Evolutionary conservation across 2,113 vertebrate genomes (phyloP).

Genomic region (Himantopus leucocephalus): DNA sequence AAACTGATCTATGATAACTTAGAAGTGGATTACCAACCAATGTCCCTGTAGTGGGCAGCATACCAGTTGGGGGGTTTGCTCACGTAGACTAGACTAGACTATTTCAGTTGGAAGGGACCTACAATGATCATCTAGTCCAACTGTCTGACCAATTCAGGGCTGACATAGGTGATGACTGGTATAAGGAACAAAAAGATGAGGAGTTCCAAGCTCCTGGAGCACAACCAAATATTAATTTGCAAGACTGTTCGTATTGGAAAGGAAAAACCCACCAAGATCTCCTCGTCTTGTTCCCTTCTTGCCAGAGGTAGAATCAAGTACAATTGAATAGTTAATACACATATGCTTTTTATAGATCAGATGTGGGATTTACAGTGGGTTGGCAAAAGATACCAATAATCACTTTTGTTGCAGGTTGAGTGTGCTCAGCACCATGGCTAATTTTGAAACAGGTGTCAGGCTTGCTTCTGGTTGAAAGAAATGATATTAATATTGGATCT

Average conservation of each 20-base stretch:
- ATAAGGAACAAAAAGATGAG: not conserved
- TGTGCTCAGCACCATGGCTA: not conserved
- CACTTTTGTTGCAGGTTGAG: not conserved
- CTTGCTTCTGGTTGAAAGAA: not conserved
- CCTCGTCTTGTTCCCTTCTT: not conserved
- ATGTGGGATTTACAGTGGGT: not conserved
- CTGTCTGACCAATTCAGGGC: not conserved
- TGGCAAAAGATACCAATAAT: not conserved
- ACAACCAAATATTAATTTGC: not conserved
- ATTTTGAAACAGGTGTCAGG: not conserved
- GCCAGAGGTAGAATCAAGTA: not conserved
- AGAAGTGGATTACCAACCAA: not conserved
- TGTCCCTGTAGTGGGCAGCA: not conserved
- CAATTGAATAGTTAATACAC: not conserved
- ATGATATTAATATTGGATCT: not conserved
- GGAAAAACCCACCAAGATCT: not conserved
- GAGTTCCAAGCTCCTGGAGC: not conserved
- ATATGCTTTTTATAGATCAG: not conserved
- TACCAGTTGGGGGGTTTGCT: not conserved
- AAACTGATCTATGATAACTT: not conserved
- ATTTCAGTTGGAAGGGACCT: not conserved
- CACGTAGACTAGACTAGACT: too few species aligned
- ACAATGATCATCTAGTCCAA: not conserved
- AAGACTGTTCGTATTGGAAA: not conserved
- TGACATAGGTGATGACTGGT: not conserved